Base-by-base conservation (phyloP, 2,888 invertebrate species). In the Serrognathus titanus region DNA sequence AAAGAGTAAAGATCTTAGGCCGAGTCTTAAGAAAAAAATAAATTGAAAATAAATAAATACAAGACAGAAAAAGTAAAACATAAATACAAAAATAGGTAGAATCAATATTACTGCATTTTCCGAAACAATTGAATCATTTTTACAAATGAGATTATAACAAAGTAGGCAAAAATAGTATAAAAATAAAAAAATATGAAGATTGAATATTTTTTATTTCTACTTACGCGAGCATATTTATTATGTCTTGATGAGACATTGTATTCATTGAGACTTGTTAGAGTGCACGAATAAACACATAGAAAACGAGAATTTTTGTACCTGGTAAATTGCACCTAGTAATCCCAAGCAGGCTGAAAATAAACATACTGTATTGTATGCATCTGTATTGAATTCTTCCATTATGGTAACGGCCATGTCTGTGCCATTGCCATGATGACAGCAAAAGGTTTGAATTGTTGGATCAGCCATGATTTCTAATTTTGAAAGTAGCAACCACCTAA, bases 401-500 rank as follows among this genome's bases (percentile, higher is more conserved):
- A 88, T 82, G 69, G 80, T 79, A 7, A 86, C 78, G 20, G 87
- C 84, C 70, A 85, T 81, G 68, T 87, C 85, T 59, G 84, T 82
- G 57, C 81, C 81, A 69, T 85, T 85, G 11, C 82, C 83, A 51
- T 83, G 82, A 65, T 86, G 85, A 71, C 88, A 87, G 71, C 92
- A 92, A 74, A 90, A 89, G 10, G 90, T 90, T 80, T 92, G 91
- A 68, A 91, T 88, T 40, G 90, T 90, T 52, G 92, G 91, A 77
- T 91, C 91, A 37, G 90, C 89, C 91, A 89, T 89, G 24, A 7
- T 7, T 31, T 31, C 24, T 31, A 31, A 31, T 31, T 31, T 6
- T 31, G 5, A 31, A 7, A 31, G 24, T 6, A 7, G 24, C 7
- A 31, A 7, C 24, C 7, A 31, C 1, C 24, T 31, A 5, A 31